Evolutionary conservation across 2,113 vertebrate genomes (phyloP).

Genomic region (Chrysemys picta): DNA sequence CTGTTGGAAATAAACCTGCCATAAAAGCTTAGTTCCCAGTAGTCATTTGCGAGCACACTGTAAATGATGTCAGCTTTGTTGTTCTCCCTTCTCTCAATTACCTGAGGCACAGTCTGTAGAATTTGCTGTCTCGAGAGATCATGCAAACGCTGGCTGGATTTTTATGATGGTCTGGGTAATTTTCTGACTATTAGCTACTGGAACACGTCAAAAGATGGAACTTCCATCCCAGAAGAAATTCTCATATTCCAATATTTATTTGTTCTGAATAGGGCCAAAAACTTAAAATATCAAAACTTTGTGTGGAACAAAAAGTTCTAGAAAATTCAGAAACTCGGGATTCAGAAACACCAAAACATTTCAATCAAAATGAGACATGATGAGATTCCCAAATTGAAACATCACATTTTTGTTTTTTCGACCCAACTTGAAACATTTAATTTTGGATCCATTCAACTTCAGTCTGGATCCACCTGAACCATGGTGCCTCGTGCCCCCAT

Average conservation of each 20-base stretch:
- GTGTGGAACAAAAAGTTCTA: neutral
- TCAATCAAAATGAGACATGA: neutral
- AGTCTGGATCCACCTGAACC: neutral
- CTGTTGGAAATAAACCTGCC: neutral
- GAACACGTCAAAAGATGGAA: neutral
- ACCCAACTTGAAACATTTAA: neutral
- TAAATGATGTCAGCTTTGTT: accelerated
- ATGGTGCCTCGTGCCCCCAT: neutral
- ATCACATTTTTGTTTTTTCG: neutral
- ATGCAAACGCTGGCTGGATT: neutral
- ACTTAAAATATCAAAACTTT: neutral
- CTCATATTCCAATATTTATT: neutral
- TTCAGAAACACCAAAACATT: neutral
- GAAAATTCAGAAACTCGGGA: neutral
- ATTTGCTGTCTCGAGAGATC: neutral
- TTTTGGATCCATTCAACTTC: neutral
- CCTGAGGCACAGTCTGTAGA: neutral
- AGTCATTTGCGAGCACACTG: neutral
- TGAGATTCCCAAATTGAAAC: neutral
- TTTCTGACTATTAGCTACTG: neutral
- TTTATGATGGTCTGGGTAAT: accelerated
- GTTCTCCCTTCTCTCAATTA: neutral
- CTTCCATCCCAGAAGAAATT: neutral
- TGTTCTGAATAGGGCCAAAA: neutral
- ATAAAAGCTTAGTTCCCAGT: neutral